Evolutionary conservation across 2,797 vertebrate genomes (phyloP), one percentile per base, ranked within the genome.

Genomic region (Neosalanx taihuensis): DNA sequence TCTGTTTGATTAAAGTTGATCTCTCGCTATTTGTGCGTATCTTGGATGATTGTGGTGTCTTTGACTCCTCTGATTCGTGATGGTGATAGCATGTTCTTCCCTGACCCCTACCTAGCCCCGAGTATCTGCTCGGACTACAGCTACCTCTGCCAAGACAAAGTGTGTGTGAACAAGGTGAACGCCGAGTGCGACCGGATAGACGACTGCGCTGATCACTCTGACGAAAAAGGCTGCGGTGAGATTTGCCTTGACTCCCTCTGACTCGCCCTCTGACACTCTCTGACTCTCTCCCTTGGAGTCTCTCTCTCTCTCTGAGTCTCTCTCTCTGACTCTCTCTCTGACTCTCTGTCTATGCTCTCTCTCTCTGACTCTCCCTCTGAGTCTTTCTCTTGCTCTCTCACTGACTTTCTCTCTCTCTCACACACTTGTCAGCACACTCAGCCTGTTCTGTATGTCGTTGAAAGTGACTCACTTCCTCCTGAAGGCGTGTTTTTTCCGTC

Each of bases 91-190:
- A 10, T 46, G 41, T 76, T 51, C 66, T 76, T 30, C 81, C 69
- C 81, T 73, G 70, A 35, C 49, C 63, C 70, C 7, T 1, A 62
- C 33, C 57, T 76, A 93, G 92, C 88, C 35, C 15, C 61, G 0
- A 77, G 76, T 26, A 35, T 84, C 63, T 94, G 93, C 84, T 85
- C 90, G 0, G 83, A 81, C 64, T 93, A 76, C 81, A 92, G 86
- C 85, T 93, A 88, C 85, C 85, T 70, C 73, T 94, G 93, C 69
- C 37, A 23, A 29, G 87, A 81, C 59, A 18, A 70, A 0, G 68
- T 80, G 1, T 94, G 93, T 77, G 85, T 93, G 77, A 93, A 90
- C 88, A 93, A 93, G 85, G 81, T 92, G 79, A 94, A 94, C 1
- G 90, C 92, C 0, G 92, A 94, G 75, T 94, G 93, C 18, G 91